Evolutionary conservation across 2,888 invertebrate genomes (phyloP).

Genomic region (Cataglyphis cursor): DNA sequence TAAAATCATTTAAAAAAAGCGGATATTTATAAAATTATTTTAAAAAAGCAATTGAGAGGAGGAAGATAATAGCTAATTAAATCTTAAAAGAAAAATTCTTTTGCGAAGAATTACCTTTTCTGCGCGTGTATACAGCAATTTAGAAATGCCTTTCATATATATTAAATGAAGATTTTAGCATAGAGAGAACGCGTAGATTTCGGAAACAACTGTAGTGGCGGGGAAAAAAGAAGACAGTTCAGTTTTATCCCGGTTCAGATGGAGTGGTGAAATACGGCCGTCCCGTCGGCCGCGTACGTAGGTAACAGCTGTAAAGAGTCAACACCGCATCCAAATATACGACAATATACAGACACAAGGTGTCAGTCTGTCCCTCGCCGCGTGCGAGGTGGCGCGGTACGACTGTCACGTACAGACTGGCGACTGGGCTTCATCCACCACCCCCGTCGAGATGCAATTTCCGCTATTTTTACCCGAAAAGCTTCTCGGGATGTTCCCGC

Average conservation of each 20-base stretch:
- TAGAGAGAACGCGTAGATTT: background rate
- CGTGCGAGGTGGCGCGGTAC: slow-evolving; percentile 70
- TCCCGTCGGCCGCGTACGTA: slow-evolving; percentile 64
- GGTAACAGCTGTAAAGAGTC: slow-evolving; percentile 84
- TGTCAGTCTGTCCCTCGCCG: slow-evolving; percentile 71
- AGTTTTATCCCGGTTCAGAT: slow-evolving; percentile 63
- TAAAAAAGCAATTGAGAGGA: background rate
- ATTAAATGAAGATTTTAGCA: slow-evolving; percentile 4
- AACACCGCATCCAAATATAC: slow-evolving; percentile 81
- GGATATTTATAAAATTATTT: background rate
- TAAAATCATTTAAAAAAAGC: too few relatives aligned
- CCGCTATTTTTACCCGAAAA: slow-evolving; percentile 86
- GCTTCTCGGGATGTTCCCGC: slow-evolving; percentile 83
- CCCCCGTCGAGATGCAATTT: slow-evolving; percentile 84
- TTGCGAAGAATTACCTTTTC: background rate
- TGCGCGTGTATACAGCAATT: background rate
- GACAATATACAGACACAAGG: slow-evolving; percentile 78
- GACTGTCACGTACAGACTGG: slow-evolving; percentile 85
- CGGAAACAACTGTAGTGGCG: background rate
- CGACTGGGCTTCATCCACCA: slow-evolving; percentile 81
- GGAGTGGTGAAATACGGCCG: slow-evolving; percentile 46
- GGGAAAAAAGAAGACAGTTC: slow-evolving; percentile 54
- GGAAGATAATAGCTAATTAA: background rate
- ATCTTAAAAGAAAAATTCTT: slow-evolving; percentile 1
- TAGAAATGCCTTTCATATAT: too few relatives aligned